phyloP scores from a whole-genome alignment of 2,888 invertebrate genomes.

The Drosophila meridionalis region DNA sequence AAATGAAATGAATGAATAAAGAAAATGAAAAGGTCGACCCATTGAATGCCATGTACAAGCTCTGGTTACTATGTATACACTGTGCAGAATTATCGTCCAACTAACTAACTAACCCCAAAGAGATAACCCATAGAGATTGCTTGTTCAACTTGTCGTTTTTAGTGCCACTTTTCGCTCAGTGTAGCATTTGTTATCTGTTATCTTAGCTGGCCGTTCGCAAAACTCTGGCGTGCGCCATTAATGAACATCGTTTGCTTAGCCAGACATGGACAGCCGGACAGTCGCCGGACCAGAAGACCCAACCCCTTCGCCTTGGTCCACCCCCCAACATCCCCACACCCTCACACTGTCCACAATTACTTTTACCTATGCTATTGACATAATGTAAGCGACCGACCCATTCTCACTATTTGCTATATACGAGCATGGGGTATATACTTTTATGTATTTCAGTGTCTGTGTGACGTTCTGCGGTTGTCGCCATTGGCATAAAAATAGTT shows the following conservation, averaged over 20 bases:
- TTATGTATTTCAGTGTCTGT: conserved; percentile 47
- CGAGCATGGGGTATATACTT: conserved; percentile 33
- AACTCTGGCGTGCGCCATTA: conserved; percentile 76
- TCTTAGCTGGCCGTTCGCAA: conserved; percentile 63
- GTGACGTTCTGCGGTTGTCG: conserved; percentile 58
- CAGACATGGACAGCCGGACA: conserved; percentile 55
- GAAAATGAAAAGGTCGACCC: conserved; percentile 63
- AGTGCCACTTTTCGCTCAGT: conserved; percentile 28
- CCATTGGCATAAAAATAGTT: conserved; percentile 76
- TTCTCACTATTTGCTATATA: conserved; percentile 20
- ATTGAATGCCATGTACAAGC: conserved; percentile 52
- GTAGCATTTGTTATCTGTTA: conserved; percentile 67
- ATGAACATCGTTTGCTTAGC: conserved; percentile 76
- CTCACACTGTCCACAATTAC: conserved; percentile 16
- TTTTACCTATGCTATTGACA: conserved; percentile 69
- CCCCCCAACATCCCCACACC: neutral
- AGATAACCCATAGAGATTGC: neutral
- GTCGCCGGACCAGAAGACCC: neutral
- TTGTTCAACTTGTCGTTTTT: neutral
- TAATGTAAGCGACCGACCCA: conserved; percentile 68
- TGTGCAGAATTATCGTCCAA: conserved; percentile 2
- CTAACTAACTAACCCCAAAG: neutral
- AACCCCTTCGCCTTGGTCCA: neutral
- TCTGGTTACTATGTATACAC: conserved; percentile 47
- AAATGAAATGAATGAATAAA: conserved; percentile 49